phyloP scores from a whole-genome alignment of 2,797 vertebrate species.

The Helostoma temminkii region DNA sequence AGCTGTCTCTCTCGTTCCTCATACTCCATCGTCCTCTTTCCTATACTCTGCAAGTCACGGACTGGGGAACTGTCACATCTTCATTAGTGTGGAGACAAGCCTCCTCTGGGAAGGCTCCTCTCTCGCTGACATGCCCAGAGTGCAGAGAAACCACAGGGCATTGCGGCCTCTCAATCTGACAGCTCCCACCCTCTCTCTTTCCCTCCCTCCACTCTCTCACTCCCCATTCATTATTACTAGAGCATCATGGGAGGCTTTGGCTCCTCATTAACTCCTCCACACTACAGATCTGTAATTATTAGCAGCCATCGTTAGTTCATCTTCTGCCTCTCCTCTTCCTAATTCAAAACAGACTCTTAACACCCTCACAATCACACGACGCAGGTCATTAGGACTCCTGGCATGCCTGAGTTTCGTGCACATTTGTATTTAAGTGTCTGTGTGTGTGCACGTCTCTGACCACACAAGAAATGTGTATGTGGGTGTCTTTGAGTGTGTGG shows the following conservation, averaged over 20 bases:
- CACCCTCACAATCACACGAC: slow-evolving; percentile 64
- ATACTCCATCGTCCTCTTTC: slow-evolving; percentile 44
- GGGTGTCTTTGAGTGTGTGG: slow-evolving; percentile 1
- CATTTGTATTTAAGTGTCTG: slow-evolving; percentile 11
- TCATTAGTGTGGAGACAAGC: slow-evolving; percentile 82
- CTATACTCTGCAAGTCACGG: slow-evolving; percentile 66
- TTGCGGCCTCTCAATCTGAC: slow-evolving; percentile 80
- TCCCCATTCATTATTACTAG: slow-evolving; percentile 81
- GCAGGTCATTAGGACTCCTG: slow-evolving; percentile 67
- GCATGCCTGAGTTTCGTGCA: slow-evolving; percentile 35
- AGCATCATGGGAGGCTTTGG: slow-evolving; percentile 82
- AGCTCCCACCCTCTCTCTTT: slow-evolving; percentile 60
- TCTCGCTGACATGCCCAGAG: slow-evolving; percentile 80
- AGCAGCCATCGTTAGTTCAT: slow-evolving; percentile 81
- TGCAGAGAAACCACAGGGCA: slow-evolving; percentile 82
- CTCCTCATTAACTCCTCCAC: slow-evolving; percentile 83
- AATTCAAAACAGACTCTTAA: slow-evolving; percentile 79
- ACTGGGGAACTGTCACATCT: slow-evolving; percentile 80
- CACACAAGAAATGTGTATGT: neutral
- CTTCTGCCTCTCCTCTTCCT: slow-evolving; percentile 73
- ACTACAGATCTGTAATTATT: slow-evolving; percentile 84
- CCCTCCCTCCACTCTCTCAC: slow-evolving; percentile 43
- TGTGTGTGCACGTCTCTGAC: neutral
- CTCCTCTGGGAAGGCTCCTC: slow-evolving; percentile 78
- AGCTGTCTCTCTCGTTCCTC: slow-evolving; percentile 60